These are phyloP conservation scores for Brachylomia viminalis DNA, from an alignment of 2,888 invertebrate genomes.

Conservation along the genomic window DNA sequence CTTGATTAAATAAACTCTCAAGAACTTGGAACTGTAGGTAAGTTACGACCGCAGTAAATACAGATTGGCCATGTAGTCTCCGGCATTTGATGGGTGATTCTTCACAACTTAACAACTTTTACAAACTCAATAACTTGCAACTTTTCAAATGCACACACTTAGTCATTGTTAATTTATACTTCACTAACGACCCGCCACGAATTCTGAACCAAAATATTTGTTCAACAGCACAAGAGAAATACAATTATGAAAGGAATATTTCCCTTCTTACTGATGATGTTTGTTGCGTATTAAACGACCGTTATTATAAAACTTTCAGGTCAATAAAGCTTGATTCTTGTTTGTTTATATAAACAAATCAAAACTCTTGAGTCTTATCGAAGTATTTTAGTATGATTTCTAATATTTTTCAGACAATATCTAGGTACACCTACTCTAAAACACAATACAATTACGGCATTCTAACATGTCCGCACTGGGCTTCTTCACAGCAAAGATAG, in stretches of 20 bases:
- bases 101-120: background rate
- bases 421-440: no score
- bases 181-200: background rate
- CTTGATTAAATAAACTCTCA: constrained; percentile 36
- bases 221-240: background rate
- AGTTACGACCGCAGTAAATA: constrained; percentile 4
- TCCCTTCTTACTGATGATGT: background rate
- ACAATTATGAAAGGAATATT: background rate
- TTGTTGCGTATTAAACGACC: constrained; percentile 23
- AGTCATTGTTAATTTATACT: background rate
- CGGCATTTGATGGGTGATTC: background rate
- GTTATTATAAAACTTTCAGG: constrained; percentile 14
- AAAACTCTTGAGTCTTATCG: background rate
- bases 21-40: background rate
- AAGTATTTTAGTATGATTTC: background rate
- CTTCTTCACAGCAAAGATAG: no score
- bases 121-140: background rate
- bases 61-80: background rate
- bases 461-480: no score
- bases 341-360: background rate
- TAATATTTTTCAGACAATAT: background rate
- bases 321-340: background rate
- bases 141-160: background rate
- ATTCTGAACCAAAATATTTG: constrained; percentile 4
- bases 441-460: no score